A percentile compares a stretch with the other conserved stretches of the same genome.
These are phyloP conservation scores for Pantelozetes paolii DNA, from an alignment of 2,888 invertebrate species.

Conservation along the genomic window DNA sequence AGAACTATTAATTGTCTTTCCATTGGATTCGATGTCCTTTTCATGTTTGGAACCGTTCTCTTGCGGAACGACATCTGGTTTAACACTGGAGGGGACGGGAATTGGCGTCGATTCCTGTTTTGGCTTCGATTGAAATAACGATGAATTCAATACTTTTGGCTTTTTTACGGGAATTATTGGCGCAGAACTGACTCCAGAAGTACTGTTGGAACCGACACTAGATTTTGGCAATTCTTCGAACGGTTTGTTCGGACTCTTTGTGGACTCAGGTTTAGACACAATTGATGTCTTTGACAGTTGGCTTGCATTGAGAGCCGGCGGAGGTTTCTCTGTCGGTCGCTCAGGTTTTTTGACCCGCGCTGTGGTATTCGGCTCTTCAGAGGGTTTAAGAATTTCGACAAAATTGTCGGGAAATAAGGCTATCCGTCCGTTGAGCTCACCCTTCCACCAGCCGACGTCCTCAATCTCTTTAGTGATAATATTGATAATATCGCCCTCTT, in stretches of 20 bases:
- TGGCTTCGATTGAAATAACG: conserved; percentile 23
- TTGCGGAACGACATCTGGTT: conserved; percentile 39
- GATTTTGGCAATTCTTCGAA: conserved; percentile 33
- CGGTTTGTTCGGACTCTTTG: conserved; percentile 27
- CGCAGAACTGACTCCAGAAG: conserved; percentile 7
- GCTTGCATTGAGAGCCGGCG: not conserved
- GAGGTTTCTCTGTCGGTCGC: conserved; percentile 43
- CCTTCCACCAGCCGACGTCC: conserved; percentile 98
- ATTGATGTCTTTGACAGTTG: not conserved
- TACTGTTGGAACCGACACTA: conserved; percentile 8
- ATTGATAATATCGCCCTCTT: conserved; percentile 82
- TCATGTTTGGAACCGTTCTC: conserved; percentile 11
- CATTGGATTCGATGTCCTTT: conserved; percentile 15
- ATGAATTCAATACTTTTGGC: conserved; percentile 31
- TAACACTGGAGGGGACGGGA: not conserved
- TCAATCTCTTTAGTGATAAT: conserved; percentile 87
- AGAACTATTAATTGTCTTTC: not conserved
- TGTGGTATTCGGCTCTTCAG: conserved; percentile 43
- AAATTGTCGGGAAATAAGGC: conserved; percentile 99
- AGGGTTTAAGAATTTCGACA: conserved; percentile 56
- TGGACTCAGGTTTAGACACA: not conserved
- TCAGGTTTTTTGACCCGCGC: conserved; percentile 45
- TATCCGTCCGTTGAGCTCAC: conserved; percentile 78
- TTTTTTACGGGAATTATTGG: conserved; percentile 27
- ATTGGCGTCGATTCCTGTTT: not conserved